These are phyloP conservation scores for Scytalopus superciliaris DNA, from an alignment of 2,113 vertebrate genomes.

Conservation along the genomic window DNA sequence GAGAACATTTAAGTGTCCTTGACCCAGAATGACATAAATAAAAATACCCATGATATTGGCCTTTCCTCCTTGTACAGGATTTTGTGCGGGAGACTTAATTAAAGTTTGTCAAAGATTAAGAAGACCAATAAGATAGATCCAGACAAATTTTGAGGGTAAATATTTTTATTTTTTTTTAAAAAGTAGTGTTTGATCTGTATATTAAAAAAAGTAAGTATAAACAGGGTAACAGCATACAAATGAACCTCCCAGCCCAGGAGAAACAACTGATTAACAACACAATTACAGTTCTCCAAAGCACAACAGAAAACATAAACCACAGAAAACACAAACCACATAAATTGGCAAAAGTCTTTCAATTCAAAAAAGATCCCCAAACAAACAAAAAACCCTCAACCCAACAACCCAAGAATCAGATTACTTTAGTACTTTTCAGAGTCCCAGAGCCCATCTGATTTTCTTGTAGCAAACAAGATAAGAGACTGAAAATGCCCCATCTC, in stretches of 20 bases:
- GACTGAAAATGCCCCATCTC: not conserved
- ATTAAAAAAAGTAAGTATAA: not conserved
- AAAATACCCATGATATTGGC: not conserved
- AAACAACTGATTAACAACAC: not conserved
- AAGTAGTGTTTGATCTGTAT: not conserved
- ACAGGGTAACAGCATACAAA: not conserved
- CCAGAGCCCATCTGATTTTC: not conserved
- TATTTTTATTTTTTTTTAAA: not conserved
- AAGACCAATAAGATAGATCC: not conserved
- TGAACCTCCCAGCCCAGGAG: not conserved
- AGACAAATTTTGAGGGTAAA: constrained; percentile 7
- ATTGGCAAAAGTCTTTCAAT: not conserved
- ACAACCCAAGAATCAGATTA: not conserved
- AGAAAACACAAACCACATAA: not conserved
- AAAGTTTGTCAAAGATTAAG: not conserved
- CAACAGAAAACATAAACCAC: not conserved
- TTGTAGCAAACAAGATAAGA: not conserved
- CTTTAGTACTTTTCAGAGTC: not conserved
- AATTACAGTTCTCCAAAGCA: not conserved
- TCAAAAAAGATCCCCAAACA: not conserved
- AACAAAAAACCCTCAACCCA: not conserved
- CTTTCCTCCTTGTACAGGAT: not conserved
- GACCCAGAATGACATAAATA: not conserved
- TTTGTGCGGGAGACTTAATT: not conserved
- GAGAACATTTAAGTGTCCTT: not conserved